Percentiles rank a stretch among this genome's conserved stretches.
These are phyloP conservation scores for Bursaphelenchus mucronatus DNA, from an alignment of 1,140 invertebrate genomes.

Conservation along the genomic window DNA sequence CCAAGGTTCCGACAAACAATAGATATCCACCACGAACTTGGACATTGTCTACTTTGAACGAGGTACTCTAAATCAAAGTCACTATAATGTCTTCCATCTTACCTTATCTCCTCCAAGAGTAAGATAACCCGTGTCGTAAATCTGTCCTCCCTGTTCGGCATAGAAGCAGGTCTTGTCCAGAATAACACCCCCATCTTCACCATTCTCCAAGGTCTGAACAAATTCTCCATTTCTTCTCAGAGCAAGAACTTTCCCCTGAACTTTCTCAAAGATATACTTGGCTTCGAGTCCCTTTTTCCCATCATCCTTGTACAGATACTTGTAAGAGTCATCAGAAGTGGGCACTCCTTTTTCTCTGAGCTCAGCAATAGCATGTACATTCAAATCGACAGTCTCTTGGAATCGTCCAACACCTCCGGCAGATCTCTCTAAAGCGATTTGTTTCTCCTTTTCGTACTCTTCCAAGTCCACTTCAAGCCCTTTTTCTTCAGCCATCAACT, in stretches of 20 bases:
- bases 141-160: conserved; percentile 96
- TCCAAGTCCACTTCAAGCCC: conserved; percentile 79
- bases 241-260: conserved; percentile 65
- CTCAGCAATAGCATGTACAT: conserved; percentile 90
- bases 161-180: conserved; percentile 81
- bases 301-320: conserved; percentile 80
- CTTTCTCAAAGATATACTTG: conserved; percentile 68
- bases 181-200: conserved; percentile 84
- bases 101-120: conserved; percentile 77
- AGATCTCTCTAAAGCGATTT: conserved; percentile 49
- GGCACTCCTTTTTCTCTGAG: conserved; percentile 71
- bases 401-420: conserved; percentile 46
- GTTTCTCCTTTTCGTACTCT: conserved; percentile 82
- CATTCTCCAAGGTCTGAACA: conserved; percentile 75
- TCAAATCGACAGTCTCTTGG: conserved; percentile 67
- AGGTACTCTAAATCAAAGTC: conserved; percentile 68
- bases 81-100: background rate
- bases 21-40: conserved; percentile 94
- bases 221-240: conserved; percentile 76
- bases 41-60: conserved; percentile 87
- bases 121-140: conserved; percentile 91
- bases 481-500: conserved; percentile 94
- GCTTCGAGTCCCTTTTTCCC: conserved; percentile 66
- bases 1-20: conserved; percentile 74
- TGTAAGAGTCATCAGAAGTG: conserved; percentile 81